These are phyloP conservation scores for Podocnemis expansa DNA, from an alignment of 2,113 vertebrate species.

Conservation along the genomic window DNA sequence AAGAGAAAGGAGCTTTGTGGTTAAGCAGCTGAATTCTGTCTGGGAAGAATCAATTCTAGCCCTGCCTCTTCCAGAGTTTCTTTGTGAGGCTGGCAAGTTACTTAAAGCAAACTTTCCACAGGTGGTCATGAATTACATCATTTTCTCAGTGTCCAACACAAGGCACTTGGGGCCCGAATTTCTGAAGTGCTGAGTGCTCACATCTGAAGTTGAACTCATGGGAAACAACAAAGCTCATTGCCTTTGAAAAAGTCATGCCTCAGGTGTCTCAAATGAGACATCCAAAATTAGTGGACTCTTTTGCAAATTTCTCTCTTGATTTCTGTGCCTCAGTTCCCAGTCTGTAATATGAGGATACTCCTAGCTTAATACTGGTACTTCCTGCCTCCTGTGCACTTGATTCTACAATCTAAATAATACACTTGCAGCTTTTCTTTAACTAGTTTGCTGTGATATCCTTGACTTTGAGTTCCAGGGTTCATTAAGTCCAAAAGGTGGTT, in stretches of 20 bases:
- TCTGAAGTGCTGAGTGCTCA: neutral
- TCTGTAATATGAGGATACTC: neutral
- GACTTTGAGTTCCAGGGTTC: conserved; percentile 24
- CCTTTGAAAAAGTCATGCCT: neutral
- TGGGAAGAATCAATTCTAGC: neutral
- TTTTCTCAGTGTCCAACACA: neutral
- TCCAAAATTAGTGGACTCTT: neutral
- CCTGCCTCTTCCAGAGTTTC: neutral
- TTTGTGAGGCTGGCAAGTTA: neutral
- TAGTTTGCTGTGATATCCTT: conserved; percentile 27
- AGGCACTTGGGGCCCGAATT: neutral
- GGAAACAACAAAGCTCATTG: rapidly evolving
- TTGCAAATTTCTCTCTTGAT: rapidly evolving
- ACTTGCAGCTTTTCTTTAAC: neutral
- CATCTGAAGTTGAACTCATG: rapidly evolving
- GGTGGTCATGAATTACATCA: neutral
- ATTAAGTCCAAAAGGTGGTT: neutral
- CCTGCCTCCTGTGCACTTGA: conserved; percentile 1
- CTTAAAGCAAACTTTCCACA: neutral
- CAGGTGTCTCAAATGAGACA: rapidly evolving
- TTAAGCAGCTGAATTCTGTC: neutral
- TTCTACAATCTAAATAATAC: conserved; percentile 26
- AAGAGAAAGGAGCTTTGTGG: neutral
- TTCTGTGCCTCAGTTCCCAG: neutral
- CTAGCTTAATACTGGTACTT: conserved; percentile 5